Base-by-base conservation (phyloP, 1,140 invertebrate genomes). In the Drosophila funebris region DNA sequence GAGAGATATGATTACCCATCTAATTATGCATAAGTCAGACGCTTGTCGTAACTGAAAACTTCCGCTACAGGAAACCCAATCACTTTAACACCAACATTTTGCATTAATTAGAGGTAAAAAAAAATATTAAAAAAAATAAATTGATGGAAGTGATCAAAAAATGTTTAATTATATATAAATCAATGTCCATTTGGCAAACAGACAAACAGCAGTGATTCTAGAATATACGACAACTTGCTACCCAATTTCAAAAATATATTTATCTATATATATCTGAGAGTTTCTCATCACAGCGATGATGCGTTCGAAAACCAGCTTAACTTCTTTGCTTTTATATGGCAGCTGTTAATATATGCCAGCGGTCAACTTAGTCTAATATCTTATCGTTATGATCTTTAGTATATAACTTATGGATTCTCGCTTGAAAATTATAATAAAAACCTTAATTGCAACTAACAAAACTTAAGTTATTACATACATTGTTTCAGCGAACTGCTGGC, bases 31-130 rank as follows among this genome's bases (percentile, higher is more conserved):
- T 46, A 46, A 27, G 53, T 33, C 62, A 52, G 57, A 77, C 64
- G 20, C 74, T 58, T 78, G 80, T 76, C 82, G 61, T 71, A 85
- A 68, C 71, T 75, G 50, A 67, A 81, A 63, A 76, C 82, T 85
- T 85, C 81, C 81, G 81, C 62, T 60, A 81, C 82, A 87, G 82
- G 82, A 85, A 85, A 82, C 82, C 62, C 60, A 69, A 69, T 53
- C 48, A 18, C 48, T 9, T 33, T 11, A n/a, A n/a, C n/a, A n/a
- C n/a, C n/a, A n/a, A n/a, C n/a, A 76, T 53, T 88, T 73, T 72
- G 82, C 66, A 87, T 87, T 76, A 78, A 87, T 87, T 87, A 78
- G 36, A 78, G 63, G 53, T 53, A 73, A 64, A 58, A 41, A 46
- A 27, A 83, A 78, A 84, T 52, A 24, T 3, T 4, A 24, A 24